These are phyloP conservation scores for Gryllus bimaculatus DNA, from an alignment of 1,140 invertebrate genomes.

Conservation along the genomic window DNA sequence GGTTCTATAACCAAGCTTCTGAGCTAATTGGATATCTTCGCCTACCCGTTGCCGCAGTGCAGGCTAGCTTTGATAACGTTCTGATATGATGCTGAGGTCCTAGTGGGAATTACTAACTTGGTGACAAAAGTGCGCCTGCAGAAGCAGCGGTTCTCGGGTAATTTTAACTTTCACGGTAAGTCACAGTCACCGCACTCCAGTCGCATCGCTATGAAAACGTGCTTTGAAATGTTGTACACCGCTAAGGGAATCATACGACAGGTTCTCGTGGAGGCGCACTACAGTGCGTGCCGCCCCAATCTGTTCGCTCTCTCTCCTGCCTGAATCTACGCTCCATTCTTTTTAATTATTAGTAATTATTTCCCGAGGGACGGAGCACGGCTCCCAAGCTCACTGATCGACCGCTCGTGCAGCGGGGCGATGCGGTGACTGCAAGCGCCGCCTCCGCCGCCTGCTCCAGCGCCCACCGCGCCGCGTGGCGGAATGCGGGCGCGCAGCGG, in stretches of 20 bases:
- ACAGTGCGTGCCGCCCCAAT: not conserved
- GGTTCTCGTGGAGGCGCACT: not conserved
- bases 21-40: constrained; percentile 4
- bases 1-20: not conserved
- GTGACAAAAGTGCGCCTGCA: not conserved
- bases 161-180: not conserved
- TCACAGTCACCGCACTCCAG: not conserved
- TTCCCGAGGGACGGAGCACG: not conserved
- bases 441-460: too few species aligned
- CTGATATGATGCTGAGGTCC: not conserved
- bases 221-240: constrained; percentile 4
- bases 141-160: not conserved
- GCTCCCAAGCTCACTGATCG: not conserved
- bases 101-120: not conserved
- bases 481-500: not conserved
- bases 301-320: not conserved
- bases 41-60: not conserved
- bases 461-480: not conserved
- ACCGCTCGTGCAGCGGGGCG: too few species aligned
- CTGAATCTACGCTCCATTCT: not conserved
- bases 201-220: not conserved
- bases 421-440: not conserved
- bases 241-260: not conserved
- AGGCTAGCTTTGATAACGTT: not conserved
- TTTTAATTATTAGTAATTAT: not conserved